Conservation (phyloP, 2,888 invertebrate species). For the Drosophila birchii region DNA sequence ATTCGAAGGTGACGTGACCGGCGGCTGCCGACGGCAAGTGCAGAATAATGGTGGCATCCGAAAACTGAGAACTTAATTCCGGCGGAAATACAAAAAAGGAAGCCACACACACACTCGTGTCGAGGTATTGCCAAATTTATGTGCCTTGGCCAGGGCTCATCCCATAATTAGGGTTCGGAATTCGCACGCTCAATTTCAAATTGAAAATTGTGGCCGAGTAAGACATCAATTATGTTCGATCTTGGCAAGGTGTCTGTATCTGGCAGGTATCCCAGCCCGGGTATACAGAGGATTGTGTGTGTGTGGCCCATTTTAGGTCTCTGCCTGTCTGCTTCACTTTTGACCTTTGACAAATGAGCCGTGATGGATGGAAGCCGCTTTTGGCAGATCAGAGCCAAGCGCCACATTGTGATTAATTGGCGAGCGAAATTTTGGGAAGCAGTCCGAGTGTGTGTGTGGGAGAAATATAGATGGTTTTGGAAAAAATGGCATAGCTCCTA, state of each 20-base stretch:
- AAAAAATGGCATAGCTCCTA: not conserved
- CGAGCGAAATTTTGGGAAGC: conserved; percentile 39
- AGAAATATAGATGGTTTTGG: conserved; percentile 7
- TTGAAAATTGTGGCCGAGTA: conserved; percentile 74
- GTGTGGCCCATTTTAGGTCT: conserved; percentile 57
- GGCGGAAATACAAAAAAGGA: conserved; percentile 69
- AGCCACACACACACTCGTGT: conserved; percentile 31
- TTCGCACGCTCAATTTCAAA: conserved; percentile 81
- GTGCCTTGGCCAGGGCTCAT: conserved; percentile 42
- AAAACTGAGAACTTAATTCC: conserved; percentile 68
- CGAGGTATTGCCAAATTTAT: conserved; percentile 31
- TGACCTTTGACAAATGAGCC: conserved; percentile 75
- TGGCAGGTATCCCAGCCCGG: conserved; percentile 17
- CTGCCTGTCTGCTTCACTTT: conserved; percentile 51
- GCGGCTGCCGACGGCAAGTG: conserved; percentile 64
- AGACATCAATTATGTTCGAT: conserved; percentile 68
- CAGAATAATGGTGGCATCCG: conserved; percentile 45
- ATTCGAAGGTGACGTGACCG: conserved; percentile 67
- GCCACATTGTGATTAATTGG: conserved; percentile 69
- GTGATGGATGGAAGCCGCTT: conserved; percentile 58
- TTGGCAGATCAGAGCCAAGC: conserved; percentile 54
- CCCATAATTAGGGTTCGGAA: conserved; percentile 76
- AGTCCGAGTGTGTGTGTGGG: conserved; percentile 8
- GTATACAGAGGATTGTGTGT: conserved; percentile 35
- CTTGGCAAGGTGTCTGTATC: conserved; percentile 58